These are phyloP conservation scores for Emydoidea blandingii DNA, from an alignment of 2,797 vertebrate genomes.

Conservation along the genomic window DNA sequence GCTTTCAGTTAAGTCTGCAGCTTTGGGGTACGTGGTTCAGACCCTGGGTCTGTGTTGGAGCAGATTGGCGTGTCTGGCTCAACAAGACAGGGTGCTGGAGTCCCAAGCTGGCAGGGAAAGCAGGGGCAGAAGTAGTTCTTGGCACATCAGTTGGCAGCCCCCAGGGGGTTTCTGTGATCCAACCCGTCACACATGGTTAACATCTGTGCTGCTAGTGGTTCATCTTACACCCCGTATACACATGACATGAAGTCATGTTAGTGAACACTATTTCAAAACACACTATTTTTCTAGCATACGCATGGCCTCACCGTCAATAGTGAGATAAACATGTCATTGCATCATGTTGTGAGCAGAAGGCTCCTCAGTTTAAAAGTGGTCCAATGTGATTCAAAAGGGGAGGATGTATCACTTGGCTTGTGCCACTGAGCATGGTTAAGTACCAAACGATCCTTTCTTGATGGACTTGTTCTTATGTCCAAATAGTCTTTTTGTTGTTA, in stretches of 20 bases:
- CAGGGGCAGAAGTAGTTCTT: too few species aligned
- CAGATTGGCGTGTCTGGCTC: too few species aligned
- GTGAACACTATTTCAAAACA: not conserved
- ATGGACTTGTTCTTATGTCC: not conserved
- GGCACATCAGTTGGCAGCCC: too few species aligned
- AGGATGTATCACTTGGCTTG: not conserved
- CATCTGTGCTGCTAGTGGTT: not conserved
- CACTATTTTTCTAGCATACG: not conserved
- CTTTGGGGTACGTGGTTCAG: too few species aligned
- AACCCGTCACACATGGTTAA: not conserved
- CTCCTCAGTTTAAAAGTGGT: not conserved
- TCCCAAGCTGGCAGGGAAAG: too few species aligned
- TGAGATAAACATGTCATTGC: not conserved
- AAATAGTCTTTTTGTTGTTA: not conserved
- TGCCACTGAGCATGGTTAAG: not conserved
- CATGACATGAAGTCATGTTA: not conserved
- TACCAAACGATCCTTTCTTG: not conserved
- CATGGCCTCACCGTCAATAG: not conserved
- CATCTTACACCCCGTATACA: not conserved
- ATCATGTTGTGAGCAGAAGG: not conserved
- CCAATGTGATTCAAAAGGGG: not conserved
- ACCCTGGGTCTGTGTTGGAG: too few species aligned
- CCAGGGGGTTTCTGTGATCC: too few species aligned
- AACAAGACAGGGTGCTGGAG: too few species aligned
- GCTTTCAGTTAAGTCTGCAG: too few species aligned